These are phyloP conservation scores for Melanostoma mellinum DNA, from an alignment of 2,888 invertebrate species.

Conservation along the genomic window DNA sequence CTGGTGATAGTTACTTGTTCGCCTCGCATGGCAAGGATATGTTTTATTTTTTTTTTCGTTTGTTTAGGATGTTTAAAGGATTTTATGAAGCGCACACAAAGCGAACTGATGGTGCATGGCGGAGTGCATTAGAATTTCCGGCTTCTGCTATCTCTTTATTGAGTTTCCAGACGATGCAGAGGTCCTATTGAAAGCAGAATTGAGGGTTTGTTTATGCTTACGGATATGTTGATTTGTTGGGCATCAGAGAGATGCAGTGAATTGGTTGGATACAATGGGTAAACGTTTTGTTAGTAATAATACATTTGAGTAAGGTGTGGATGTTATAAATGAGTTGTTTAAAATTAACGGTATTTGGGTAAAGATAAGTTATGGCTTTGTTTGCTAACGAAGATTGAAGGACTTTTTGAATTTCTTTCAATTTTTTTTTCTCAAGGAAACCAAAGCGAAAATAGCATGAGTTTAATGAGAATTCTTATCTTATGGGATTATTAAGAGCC, in stretches of 20 bases:
- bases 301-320: constrained; percentile 31
- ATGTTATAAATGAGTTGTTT: constrained; percentile 53
- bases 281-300: constrained; percentile 43
- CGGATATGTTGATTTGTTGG: constrained; percentile 58
- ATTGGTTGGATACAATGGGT: constrained; percentile 22
- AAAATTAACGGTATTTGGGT: constrained; percentile 8
- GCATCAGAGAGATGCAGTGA: constrained; percentile 43
- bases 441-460: no score
- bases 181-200: constrained; percentile 29
- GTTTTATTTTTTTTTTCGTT: constrained; percentile 7
- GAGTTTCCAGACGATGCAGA: constrained; percentile 26
- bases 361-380: constrained; percentile 19
- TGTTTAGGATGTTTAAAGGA: constrained; percentile 37
- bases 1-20: constrained; percentile 11
- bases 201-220: constrained; percentile 63
- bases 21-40: constrained; percentile 35
- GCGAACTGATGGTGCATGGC: constrained; percentile 11
- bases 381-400: constrained; percentile 10
- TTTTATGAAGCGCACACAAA: background rate
- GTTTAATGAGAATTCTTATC: no score
- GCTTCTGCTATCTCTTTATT: constrained; percentile 42
- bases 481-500: no score
- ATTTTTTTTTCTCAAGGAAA: no score
- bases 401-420: no score
- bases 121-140: constrained; percentile 60